Evolutionary conservation across 2,797 vertebrate genomes (phyloP), one percentile per base, ranked within the genome.

Genomic region (Siniperca obscura): DNA sequence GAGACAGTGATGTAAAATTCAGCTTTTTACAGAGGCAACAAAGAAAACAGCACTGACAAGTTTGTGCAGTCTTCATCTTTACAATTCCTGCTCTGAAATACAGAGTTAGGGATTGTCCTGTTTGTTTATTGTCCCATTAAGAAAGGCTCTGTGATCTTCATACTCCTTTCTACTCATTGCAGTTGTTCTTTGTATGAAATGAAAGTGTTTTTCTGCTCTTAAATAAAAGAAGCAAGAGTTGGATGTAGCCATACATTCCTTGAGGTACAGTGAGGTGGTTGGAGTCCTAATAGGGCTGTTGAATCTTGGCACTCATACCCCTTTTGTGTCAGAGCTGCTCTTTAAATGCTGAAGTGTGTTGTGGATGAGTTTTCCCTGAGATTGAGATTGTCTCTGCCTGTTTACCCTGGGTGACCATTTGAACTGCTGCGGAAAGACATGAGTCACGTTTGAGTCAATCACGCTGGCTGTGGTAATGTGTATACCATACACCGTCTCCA

Each of bases 401-500:
- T 90, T 92, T 91, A 86, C 84, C 80, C 72, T 14, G 7, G 16
- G 42, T 83, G 77, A 86, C 77, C 83, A 72, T 36, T 91, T 78
- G 76, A 88, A 88, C 81, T 73, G 46, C 87, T 42, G 86, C 72
- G 87, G 91, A 86, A 88, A 91, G 86, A 83, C 84, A 72, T 87
- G 91, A 93, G 87, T 93, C 91, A 94, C 34, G 71, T 90, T 86
- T 73, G 83, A 90, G 65, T 83, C 71, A 71, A 78, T 81, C 83
- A 46, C 2, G 25, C 62, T 48, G 69, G 70, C 76, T 70, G 62
- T 62, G 53, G 66, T 93, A 75, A 90, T 90, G 89, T 86, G 70
- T 84, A 52, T 74, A 86, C 66, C 83, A 82, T 72, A n/a, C 76
- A n/a, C 72, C 0, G 53, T 91, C 80, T 88, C 89, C 74, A 76